Base-by-base conservation (phyloP, 2,113 vertebrate species). In the Cyprinodon brontotheroides region DNA sequence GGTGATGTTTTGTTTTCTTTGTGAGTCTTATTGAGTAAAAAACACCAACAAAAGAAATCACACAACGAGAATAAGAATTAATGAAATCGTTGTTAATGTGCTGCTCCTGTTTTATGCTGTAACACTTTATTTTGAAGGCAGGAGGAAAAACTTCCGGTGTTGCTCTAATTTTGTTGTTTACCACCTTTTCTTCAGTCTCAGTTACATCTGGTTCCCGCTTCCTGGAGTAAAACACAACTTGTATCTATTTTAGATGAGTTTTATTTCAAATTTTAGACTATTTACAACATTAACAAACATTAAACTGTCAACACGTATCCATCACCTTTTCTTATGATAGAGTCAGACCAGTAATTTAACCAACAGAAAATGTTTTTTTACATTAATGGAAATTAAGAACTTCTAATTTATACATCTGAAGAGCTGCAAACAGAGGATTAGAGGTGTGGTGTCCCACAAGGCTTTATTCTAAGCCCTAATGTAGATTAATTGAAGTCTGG, bases 131-230 rank as follows among this genome's bases (percentile, higher is more conserved):
- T 84, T 61, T 84, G 79, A 81, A 84, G 22, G 1, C 1, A 0
- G 1, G 0, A 0, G 2, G 10, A 0, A 20, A 1, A 3, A 45
- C 60, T 45, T 84, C 81, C 83, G 40, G 12, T 45, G 29, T 61
- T 0, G 14, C 4, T 47, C 3, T 15, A 3, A 43, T 50, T 47
- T 61, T 68, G 47, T 80, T 61, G 68, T 61, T 38, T 1, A 3
- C 13, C 50, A 48, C 3, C 11, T 70, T 39, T 12, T 7, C 61
- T 64, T 40, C 62, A 36, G 17, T 60, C 47, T 67, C 8, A 39
- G 15, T 11, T 67, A 71, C 63, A 77, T 69, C 81, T 79, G 72
- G 70, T 86, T 84, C 81, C 72, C n/a, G 63, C 67, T 80, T 80
- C 77, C 74, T 76, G 69, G 38, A 15, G 17, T 3, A 47, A 22